Evolutionary conservation across 2,888 invertebrate genomes (phyloP).

Genomic region (Thereva unica): DNA sequence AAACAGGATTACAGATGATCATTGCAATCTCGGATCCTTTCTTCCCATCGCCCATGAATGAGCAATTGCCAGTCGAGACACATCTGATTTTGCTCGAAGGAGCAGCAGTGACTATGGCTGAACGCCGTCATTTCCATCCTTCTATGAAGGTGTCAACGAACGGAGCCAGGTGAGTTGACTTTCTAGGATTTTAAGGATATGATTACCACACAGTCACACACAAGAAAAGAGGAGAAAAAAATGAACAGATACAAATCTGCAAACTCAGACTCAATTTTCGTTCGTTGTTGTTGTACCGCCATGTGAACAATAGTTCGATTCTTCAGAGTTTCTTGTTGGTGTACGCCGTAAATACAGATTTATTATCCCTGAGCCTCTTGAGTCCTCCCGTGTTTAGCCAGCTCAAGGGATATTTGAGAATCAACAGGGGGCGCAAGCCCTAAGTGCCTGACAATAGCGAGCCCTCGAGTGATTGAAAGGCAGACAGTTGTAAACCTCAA

Average conservation of each 20-base stretch:
- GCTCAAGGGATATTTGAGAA: slow-evolving; percentile 30
- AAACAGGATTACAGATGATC: too few species aligned
- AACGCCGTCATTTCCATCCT: too few species aligned
- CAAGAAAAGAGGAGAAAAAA: slow-evolving; percentile 8
- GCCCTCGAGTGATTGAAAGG: slow-evolving; percentile 34
- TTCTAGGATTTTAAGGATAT: slow-evolving; percentile 7
- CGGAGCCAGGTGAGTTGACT: slow-evolving; percentile 40
- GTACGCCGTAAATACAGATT: slow-evolving; percentile 19
- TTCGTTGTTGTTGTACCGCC: not conserved
- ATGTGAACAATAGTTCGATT: not conserved
- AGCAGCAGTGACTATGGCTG: too few species aligned
- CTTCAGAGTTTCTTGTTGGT: slow-evolving; percentile 8
- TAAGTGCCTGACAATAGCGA: slow-evolving; percentile 35
- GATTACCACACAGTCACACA: slow-evolving; percentile 9
- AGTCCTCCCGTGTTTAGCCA: not conserved
- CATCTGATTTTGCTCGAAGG: too few species aligned
- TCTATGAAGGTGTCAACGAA: slow-evolving; percentile 26
- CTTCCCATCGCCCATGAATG: too few species aligned
- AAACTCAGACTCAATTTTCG: not conserved
- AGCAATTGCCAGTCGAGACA: too few species aligned
- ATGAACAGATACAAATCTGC: not conserved
- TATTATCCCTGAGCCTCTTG: slow-evolving; percentile 23
- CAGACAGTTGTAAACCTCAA: slow-evolving; percentile 41
- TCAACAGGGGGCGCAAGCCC: slow-evolving; percentile 39
- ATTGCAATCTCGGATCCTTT: too few species aligned